A percentile compares a stretch with the other conserved stretches of the same genome.
Evolutionary conservation across 2,888 invertebrate species (phyloP).

Genomic region (Tipula unca): DNA sequence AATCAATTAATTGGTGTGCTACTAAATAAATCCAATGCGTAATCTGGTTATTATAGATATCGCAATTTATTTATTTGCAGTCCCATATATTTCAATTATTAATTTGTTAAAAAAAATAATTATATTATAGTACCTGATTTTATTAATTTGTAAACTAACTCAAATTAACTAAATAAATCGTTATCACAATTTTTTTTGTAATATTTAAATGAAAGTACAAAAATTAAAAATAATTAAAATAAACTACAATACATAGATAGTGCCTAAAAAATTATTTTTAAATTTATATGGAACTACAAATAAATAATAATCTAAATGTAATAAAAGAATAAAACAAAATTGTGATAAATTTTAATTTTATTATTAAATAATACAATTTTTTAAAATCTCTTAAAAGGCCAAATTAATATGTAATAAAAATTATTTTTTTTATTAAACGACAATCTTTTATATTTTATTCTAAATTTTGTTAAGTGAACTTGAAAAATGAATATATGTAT

Average conservation of each 20-base stretch:
- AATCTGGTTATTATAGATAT: neutral
- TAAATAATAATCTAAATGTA: neutral
- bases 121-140: neutral
- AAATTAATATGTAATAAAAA: neutral
- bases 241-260: constrained; percentile 1
- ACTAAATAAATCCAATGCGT: neutral
- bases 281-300: neutral
- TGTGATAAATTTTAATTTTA: neutral
- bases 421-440: neutral
- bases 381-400: neutral
- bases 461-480: neutral
- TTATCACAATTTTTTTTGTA: neutral
- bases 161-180: neutral
- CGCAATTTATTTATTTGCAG: neutral
- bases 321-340: neutral
- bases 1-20: neutral
- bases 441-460: neutral
- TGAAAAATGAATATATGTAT: neutral
- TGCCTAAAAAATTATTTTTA: neutral
- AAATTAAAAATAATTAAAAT: neutral
- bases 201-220: neutral
- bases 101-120: neutral
- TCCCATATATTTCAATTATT: neutral
- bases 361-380: neutral
- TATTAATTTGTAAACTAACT: neutral